phyloP scores from a whole-genome alignment of 2,113 vertebrate genomes.

The Upupa epops region DNA sequence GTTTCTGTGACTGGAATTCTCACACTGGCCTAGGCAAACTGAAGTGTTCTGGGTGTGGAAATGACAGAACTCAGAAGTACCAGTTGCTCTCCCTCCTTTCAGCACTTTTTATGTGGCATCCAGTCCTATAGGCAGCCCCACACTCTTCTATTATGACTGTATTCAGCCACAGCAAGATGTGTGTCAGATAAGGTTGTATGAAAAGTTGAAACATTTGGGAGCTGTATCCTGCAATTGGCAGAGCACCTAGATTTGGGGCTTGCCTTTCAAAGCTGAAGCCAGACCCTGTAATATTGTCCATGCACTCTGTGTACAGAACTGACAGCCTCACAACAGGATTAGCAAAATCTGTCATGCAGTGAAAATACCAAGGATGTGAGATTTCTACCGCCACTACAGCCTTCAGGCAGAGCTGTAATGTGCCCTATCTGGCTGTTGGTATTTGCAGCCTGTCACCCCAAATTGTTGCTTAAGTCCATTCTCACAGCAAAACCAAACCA shows the following conservation, averaged over 20 bases:
- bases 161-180: background rate
- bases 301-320: background rate
- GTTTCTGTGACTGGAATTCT: background rate
- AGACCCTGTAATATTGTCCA: background rate
- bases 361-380: background rate
- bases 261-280: background rate
- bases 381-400: background rate
- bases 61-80: accelerated
- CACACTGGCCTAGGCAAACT: background rate
- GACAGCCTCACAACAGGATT: slow-evolving; percentile 1
- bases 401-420: accelerated
- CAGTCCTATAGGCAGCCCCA: background rate
- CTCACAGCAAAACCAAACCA: background rate
- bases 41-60: accelerated
- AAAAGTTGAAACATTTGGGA: background rate
- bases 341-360: background rate
- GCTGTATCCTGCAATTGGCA: background rate
- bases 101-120: background rate
- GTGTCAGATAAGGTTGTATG: accelerated
- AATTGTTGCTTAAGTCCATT: accelerated
- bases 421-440: background rate
- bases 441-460: accelerated
- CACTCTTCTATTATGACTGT: accelerated
- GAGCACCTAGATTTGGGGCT: background rate
- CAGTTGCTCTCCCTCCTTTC: background rate